These are phyloP conservation scores for Ligdia adustata DNA, from an alignment of 2,888 invertebrate genomes.

Conservation along the genomic window DNA sequence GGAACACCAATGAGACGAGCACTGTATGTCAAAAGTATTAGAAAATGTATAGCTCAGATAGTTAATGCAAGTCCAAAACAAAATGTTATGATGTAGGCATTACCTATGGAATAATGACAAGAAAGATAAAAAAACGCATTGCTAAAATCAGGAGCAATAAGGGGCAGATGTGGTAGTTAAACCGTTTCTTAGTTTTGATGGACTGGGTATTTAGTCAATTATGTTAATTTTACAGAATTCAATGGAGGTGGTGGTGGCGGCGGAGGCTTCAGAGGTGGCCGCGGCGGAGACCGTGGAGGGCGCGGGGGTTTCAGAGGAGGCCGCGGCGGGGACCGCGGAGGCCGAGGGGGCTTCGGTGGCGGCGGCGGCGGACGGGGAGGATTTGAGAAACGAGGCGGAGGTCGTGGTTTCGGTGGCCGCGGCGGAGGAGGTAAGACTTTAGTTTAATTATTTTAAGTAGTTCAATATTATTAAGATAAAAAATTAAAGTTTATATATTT, in stretches of 20 bases:
- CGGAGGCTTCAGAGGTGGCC: constrained; percentile 46
- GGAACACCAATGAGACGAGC: too few relatives aligned
- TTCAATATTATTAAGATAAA: too few relatives aligned
- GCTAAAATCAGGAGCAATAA: too few relatives aligned
- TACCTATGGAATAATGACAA: too few relatives aligned
- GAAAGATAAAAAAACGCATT: too few relatives aligned
- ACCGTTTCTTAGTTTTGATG: background rate
- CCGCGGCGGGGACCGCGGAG: constrained; percentile 56
- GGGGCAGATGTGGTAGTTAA: too few relatives aligned
- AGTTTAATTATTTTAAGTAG: too few relatives aligned
- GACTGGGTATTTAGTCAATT: background rate
- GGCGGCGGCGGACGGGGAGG: constrained; percentile 68
- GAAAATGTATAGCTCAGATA: too few relatives aligned
- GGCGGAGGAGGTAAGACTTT: constrained; percentile 69
- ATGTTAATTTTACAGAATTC: constrained; percentile 53
- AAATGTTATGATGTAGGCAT: too few relatives aligned
- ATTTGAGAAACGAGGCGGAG: constrained; percentile 55
- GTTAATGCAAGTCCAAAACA: too few relatives aligned
- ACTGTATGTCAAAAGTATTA: too few relatives aligned
- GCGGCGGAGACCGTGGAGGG: constrained; percentile 51
- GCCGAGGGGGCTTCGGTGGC: constrained; percentile 65
- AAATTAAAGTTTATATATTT: too few relatives aligned
- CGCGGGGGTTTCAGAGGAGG: constrained; percentile 54
- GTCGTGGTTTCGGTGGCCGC: constrained; percentile 70
- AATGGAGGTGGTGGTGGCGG: constrained; percentile 59